Conservation (phyloP, 2,797 vertebrate genomes). For the Protosalanx chinensis region DNA sequence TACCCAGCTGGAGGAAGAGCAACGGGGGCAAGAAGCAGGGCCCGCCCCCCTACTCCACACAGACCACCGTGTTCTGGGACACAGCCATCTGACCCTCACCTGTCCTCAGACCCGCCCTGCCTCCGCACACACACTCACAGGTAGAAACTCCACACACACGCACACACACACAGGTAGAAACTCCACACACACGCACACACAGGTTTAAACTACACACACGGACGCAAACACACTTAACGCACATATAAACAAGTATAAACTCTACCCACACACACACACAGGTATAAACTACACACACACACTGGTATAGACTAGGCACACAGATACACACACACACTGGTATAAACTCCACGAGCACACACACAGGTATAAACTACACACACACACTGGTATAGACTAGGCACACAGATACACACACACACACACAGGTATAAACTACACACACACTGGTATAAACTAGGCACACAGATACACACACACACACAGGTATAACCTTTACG, state of each 20-base stretch:
- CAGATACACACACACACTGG: neutral
- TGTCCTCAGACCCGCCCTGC: constrained; percentile 5
- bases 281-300: neutral
- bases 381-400: neutral
- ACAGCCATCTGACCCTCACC: constrained; percentile 79
- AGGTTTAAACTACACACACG: constrained; percentile 7
- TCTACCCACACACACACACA: neutral
- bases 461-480: neutral
- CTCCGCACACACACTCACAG: constrained; percentile 12
- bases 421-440: neutral
- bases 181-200: constrained; percentile 1
- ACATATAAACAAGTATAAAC: neutral
- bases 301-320: neutral
- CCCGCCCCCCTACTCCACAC: constrained; percentile 87
- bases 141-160: constrained; percentile 7
- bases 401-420: constrained; percentile 16
- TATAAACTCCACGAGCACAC: neutral
- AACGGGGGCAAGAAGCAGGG: constrained; percentile 79
- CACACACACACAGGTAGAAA: neutral
- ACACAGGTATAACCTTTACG: neutral
- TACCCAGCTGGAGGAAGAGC: constrained; percentile 90
- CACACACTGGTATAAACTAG: neutral
- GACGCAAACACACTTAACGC: neutral
- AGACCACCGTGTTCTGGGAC: constrained; percentile 90
- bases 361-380: neutral